phyloP scores from a whole-genome alignment of 2,113 vertebrate genomes.

The Myrmophylax atrothorax region DNA sequence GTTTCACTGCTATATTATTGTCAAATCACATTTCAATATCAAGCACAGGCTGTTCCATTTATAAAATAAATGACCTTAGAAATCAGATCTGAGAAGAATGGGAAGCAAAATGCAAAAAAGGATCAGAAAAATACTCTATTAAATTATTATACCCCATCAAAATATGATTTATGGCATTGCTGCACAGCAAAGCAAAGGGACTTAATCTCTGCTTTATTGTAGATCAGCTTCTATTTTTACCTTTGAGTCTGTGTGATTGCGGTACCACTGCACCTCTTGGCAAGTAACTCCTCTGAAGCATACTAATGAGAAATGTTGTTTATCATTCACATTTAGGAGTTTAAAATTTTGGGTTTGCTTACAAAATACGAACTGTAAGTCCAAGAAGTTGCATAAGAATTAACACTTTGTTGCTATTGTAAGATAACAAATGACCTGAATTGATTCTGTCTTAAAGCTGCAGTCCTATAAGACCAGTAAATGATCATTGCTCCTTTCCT shows the following conservation, averaged over 20 bases:
- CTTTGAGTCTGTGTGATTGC: neutral
- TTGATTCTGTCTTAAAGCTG: neutral
- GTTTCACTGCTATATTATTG: neutral
- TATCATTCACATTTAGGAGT: neutral
- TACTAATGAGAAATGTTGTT: neutral
- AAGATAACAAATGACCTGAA: neutral
- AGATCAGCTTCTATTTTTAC: neutral
- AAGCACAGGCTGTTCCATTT: conserved; percentile 31
- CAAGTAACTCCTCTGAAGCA: neutral
- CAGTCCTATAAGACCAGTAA: neutral
- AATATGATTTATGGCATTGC: conserved; percentile 44
- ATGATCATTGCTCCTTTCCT: neutral
- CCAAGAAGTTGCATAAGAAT: neutral
- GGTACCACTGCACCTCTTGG: neutral
- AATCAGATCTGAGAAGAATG: conserved; percentile 48
- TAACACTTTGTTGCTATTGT: conserved; percentile 4
- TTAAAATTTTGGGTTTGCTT: neutral
- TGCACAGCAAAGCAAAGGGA: neutral
- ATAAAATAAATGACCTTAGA: conserved; percentile 41
- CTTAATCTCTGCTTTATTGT: neutral
- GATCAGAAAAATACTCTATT: neutral
- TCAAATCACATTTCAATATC: conserved; percentile 46
- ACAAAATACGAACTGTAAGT: neutral
- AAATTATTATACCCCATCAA: conserved; percentile 46
- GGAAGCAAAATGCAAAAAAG: conserved; percentile 1